phyloP scores from a whole-genome alignment of 2,888 invertebrate species.

The Nasonia oneida region DNA sequence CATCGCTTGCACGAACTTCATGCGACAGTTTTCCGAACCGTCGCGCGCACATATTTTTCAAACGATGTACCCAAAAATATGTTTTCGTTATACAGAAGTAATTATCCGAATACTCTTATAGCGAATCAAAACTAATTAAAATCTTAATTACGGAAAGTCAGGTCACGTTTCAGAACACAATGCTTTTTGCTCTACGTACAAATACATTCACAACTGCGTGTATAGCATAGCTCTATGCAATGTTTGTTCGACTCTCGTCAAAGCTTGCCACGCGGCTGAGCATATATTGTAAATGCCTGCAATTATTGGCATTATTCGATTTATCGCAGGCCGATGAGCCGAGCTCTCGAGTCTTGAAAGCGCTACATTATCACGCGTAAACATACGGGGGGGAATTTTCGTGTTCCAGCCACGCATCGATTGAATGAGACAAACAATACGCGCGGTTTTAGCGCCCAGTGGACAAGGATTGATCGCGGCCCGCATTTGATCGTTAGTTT shows the following conservation, averaged over 20 bases:
- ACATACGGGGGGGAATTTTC: background rate
- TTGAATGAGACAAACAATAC: slow-evolving; percentile 49
- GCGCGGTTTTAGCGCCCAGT: slow-evolving; percentile 31
- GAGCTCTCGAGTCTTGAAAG: background rate
- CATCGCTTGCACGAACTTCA: background rate
- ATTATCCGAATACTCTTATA: background rate
- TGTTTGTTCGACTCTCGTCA: slow-evolving; percentile 38
- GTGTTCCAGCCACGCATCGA: slow-evolving; percentile 16
- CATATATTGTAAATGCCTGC: slow-evolving; percentile 45
- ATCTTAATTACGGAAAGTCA: slow-evolving; percentile 46
- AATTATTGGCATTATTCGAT: slow-evolving; percentile 52
- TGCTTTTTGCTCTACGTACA: background rate
- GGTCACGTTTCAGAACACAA: background rate
- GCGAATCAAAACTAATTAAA: slow-evolving; percentile 53
- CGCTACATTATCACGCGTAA: background rate
- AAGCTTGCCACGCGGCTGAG: background rate
- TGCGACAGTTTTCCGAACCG: background rate
- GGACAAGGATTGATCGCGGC: slow-evolving; percentile 39
- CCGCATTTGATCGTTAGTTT: slow-evolving; percentile 32
- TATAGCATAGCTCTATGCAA: background rate
- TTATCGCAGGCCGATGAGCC: slow-evolving; percentile 26
- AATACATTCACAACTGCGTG: background rate
- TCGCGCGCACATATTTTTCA: background rate
- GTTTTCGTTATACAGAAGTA: background rate
- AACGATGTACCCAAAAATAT: background rate